Conservation (phyloP, 2,888 invertebrate genomes). For the Acleris literana region DNA sequence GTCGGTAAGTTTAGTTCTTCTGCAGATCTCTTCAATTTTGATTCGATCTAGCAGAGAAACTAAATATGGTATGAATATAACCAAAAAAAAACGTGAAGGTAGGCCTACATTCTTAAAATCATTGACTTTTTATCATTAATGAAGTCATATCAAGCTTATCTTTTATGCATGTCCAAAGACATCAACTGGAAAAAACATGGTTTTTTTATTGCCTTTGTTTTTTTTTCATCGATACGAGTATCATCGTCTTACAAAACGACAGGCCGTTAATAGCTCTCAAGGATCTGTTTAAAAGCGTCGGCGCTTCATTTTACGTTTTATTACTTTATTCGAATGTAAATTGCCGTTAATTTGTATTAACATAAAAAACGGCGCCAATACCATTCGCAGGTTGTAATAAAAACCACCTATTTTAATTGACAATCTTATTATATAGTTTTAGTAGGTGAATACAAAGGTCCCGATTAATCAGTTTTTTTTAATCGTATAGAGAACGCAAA, state of each 20-base stretch:
- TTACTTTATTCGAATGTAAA: conserved; percentile 61
- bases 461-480: too few relatives aligned
- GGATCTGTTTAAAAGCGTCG: conserved; percentile 57
- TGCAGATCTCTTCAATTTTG: too few relatives aligned
- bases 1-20: too few relatives aligned
- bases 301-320: conserved; percentile 51
- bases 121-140: conserved; percentile 10
- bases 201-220: conserved; percentile 51
- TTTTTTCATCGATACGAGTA: conserved; percentile 49
- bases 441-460: neutral
- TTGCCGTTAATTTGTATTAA: conserved; percentile 51
- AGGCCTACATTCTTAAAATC: neutral
- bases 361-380: conserved; percentile 53
- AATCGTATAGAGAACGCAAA: too few relatives aligned
- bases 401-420: conserved; percentile 33
- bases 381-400: conserved; percentile 40
- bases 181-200: conserved; percentile 39
- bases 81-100: too few relatives aligned
- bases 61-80: too few relatives aligned
- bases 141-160: conserved; percentile 32
- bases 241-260: conserved; percentile 40
- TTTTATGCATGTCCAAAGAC: conserved; percentile 45
- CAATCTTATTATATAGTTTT: neutral
- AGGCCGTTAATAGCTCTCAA: conserved; percentile 52
- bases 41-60: too few relatives aligned